Base-by-base conservation (phyloP, 2,888 invertebrate genomes). In the Miltochrista miniata region DNA sequence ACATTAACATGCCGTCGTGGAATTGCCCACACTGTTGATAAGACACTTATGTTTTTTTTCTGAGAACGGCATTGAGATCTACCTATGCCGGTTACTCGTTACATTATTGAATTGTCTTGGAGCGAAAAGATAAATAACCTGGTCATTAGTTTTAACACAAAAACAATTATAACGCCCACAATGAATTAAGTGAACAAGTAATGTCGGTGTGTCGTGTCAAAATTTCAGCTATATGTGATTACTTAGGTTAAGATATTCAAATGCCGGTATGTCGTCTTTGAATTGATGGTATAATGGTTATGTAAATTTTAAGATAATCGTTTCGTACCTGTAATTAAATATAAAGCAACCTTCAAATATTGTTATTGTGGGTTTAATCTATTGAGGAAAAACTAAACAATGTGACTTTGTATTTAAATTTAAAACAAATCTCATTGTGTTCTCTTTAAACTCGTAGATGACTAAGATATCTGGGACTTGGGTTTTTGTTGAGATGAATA, bases 161-260 rank as follows among this genome's bases (percentile, higher is more conserved):
- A 51, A 49, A 64, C 51, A 54, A 61, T 64, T 64, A 56, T 56
- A 52, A 52, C 64, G 51, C 64, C 64, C 61, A 54, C 48, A 15
- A 14, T 33, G 37, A 38, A 41, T 50, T 51, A 45, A 42, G 15
- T 49, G 41, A 43, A 31, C 37, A 45, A 52, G 50, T 46, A 52
- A n/a, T 52, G 50, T 43, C 37, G n/a, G n/a, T 44, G 37, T 40
- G 13, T 33, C 13, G 11, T 30, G 29, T 7, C 30, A 50, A 39
- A 45, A 15, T 43, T 35, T 38, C 10, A 15, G 61, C 53, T 53
- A 46, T 12, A 2, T 40, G 57, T 50, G 15, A 34, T 51, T 7
- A 48, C 36, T 18, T 50, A 15, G 37, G 14, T 43, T 52, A 45
- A 29, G 48, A 50, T 50, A 54, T 51, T 48, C 38, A 36, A 45